Evolutionary conservation across 2,888 invertebrate genomes (phyloP).

Genomic region (Heteropelma amictum): DNA sequence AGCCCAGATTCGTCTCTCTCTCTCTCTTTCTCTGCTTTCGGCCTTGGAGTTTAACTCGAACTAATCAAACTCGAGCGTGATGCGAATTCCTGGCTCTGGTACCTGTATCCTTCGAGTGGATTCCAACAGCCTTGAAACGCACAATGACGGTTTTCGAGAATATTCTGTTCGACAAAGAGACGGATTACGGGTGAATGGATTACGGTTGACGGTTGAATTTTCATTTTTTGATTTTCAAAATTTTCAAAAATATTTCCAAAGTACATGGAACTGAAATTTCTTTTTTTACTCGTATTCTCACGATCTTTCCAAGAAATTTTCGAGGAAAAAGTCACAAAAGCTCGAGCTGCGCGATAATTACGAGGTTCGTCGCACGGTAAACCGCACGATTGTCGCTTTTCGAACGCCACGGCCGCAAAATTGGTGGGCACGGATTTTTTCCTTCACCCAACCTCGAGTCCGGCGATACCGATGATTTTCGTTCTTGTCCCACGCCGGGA

Average conservation of each 20-base stretch:
- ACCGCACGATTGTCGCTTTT: no score
- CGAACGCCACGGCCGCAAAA: no score
- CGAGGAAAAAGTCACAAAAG: no score
- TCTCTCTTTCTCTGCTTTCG: constrained; percentile 9
- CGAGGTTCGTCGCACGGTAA: no score
- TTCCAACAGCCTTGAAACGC: not conserved
- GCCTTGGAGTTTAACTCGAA: not conserved
- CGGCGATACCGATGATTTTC: not conserved
- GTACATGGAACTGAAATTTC: no score
- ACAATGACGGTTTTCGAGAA: not conserved
- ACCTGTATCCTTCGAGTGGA: not conserved
- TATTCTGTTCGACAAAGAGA: not conserved
- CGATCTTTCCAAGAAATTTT: no score
- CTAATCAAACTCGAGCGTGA: constrained; percentile 9
- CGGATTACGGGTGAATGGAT: no score
- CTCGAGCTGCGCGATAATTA: no score
- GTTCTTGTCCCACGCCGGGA: constrained; percentile 11
- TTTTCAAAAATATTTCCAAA: no score
- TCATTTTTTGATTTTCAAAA: no score
- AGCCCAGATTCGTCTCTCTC: constrained; percentile 25
- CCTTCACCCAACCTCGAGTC: constrained; percentile 1
- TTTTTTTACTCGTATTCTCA: no score
- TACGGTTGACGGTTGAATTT: no score
- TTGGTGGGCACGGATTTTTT: constrained; percentile 39
- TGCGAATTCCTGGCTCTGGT: constrained; percentile 1